Conservation (phyloP, 2,888 invertebrate species). For the Taphrorychus bicolor region DNA sequence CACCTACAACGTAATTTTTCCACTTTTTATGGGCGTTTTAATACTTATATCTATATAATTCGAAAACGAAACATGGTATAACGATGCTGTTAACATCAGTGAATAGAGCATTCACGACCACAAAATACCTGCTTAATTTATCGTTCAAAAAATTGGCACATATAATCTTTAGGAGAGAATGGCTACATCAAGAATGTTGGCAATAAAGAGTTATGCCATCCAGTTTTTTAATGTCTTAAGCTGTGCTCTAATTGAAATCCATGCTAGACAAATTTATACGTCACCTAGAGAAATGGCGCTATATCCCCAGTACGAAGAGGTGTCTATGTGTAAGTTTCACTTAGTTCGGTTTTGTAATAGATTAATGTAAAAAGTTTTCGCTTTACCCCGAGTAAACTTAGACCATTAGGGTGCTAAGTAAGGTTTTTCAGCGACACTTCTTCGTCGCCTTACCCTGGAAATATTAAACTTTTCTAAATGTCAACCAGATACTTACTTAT, state of each 20-base stretch:
- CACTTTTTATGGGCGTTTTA: no score
- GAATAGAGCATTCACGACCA: no score
- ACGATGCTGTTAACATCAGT: no score
- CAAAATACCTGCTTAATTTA: no score
- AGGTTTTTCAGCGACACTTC: constrained; percentile 26
- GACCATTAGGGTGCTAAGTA: constrained; percentile 47
- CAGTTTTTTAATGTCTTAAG: no score
- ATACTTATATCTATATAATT: no score
- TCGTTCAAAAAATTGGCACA: no score
- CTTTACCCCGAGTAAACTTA: constrained; percentile 53
- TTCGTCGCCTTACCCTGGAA: constrained; percentile 20
- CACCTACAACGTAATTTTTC: no score
- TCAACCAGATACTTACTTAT: constrained; percentile 21
- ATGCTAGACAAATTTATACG: not conserved
- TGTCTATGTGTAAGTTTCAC: constrained; percentile 29
- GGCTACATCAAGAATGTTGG: no score
- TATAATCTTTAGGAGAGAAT: no score
- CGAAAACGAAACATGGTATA: no score
- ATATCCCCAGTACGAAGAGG: constrained; percentile 30
- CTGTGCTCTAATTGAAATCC: not conserved
- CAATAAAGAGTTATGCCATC: no score
- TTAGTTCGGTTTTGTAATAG: constrained; percentile 50
- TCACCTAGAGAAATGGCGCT: not conserved
- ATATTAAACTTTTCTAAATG: constrained; percentile 29
- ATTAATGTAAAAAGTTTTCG: constrained; percentile 55